Evolutionary conservation across 2,113 vertebrate species (phyloP).

Genomic region (Lamprotornis superbus): DNA sequence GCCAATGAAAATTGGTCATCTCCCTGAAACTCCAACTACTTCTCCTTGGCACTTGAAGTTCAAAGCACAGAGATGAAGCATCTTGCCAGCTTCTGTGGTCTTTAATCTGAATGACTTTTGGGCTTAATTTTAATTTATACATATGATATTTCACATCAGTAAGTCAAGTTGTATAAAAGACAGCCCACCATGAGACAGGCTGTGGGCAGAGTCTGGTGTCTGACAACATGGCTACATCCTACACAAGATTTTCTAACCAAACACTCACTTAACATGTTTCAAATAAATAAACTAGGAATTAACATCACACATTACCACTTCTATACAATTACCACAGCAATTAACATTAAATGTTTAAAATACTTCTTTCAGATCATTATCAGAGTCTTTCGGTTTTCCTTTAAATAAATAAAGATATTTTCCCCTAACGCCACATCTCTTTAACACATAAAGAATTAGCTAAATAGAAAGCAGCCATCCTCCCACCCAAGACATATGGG

Average conservation of each 20-base stretch:
- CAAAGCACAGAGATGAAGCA: not conserved
- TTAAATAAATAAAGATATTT: not conserved
- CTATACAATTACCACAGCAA: not conserved
- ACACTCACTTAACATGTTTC: not conserved
- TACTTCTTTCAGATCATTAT: not conserved
- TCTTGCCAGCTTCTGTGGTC: not conserved
- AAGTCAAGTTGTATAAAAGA: not conserved
- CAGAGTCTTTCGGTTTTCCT: not conserved
- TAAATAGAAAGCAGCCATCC: slow-evolving; percentile 11
- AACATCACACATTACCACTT: not conserved
- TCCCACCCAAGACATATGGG: slow-evolving; percentile 1
- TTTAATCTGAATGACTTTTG: not conserved
- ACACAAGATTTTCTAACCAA: not conserved
- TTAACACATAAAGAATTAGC: slow-evolving; percentile 25
- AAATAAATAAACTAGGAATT: not conserved
- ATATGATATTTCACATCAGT: not conserved
- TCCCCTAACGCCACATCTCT: not conserved
- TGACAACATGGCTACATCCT: not conserved
- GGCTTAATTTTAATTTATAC: not conserved
- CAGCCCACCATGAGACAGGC: not conserved
- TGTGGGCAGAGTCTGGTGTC: not conserved
- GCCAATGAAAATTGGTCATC: not conserved
- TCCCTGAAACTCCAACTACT: not conserved
- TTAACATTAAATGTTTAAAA: slow-evolving; percentile 1
- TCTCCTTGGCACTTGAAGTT: not conserved